A percentile compares a stretch with the other conserved stretches of the same genome.
phyloP scores from a whole-genome alignment of 1,140 invertebrate species.

The Diplogasteroides magnus region DNA sequence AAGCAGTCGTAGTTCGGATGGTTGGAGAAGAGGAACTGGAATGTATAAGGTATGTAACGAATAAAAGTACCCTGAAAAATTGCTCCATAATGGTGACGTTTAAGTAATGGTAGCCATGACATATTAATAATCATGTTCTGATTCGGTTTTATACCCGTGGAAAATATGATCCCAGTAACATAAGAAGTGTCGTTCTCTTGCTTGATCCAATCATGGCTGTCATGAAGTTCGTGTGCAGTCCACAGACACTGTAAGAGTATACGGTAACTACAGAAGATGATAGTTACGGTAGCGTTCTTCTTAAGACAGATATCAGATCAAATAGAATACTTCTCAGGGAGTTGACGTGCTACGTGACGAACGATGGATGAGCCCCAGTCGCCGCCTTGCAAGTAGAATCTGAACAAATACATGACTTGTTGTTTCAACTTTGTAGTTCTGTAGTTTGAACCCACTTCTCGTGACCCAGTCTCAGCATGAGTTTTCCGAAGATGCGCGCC shows the following conservation, averaged over 20 bases:
- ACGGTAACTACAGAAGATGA: too few relatives aligned
- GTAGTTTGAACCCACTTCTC: slow-evolving; percentile 67
- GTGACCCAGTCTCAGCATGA: slow-evolving; percentile 75
- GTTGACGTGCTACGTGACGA: not conserved
- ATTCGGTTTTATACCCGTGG: slow-evolving; percentile 3
- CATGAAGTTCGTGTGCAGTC: slow-evolving; percentile 68
- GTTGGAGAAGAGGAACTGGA: slow-evolving; percentile 61
- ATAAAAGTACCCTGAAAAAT: too few relatives aligned
- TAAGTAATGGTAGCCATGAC: too few relatives aligned
- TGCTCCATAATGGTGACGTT: too few relatives aligned
- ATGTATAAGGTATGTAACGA: too few relatives aligned
- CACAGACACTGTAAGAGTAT: slow-evolving; percentile 60
- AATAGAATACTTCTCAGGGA: not conserved
- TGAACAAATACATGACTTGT: not conserved
- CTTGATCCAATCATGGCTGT: slow-evolving; percentile 46
- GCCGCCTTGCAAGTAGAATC: slow-evolving; percentile 66
- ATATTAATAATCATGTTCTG: too few relatives aligned
- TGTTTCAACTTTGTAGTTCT: too few relatives aligned
- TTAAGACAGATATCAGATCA: too few relatives aligned
- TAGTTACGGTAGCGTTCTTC: too few relatives aligned
- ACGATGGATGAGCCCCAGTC: slow-evolving; percentile 59
- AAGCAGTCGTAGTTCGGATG: slow-evolving; percentile 50
- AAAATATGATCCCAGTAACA: slow-evolving; percentile 46
- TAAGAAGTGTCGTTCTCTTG: slow-evolving; percentile 47
- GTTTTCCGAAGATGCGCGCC: slow-evolving; percentile 64